Base-by-base conservation (phyloP, 2,888 invertebrate species). In the Marasmarcha lunaedactyla region DNA sequence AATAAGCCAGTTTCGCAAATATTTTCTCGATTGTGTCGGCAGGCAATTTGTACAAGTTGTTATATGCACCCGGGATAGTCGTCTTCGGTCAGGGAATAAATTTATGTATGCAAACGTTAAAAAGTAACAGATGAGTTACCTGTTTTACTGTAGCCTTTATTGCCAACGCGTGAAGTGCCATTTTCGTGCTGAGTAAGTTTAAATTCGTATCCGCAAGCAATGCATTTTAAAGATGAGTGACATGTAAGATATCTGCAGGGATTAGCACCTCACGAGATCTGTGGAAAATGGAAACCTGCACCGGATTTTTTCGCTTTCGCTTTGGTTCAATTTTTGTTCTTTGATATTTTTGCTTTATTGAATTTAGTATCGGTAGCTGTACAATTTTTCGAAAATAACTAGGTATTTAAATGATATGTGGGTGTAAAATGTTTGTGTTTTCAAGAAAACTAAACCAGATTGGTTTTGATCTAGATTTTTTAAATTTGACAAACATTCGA, bases 221-320 rank as follows among this genome's bases (percentile, higher is more conserved):
- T 62, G 61, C 57, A 55, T 44, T 51, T 47, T 47, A 46, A 51
- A 52, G n/a, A 50, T 64, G 57, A 63, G 54, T 63, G 63, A 62
- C 57, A 57, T 58, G 49, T 41, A 54, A 54, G 52, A 51, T 53
- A 54, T 47, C 53, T 50, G 10, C 30, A 4, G 57, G 57, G 59
- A 67, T 66, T 64, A 64, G 65, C 63, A 60, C 55, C 55, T 52
- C 46, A 48, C 52, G 43, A 59, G 64, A 63, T 62, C 64, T 63
- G 63, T 59, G n/a, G n/a, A n/a, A n/a, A 63, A 64, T 65, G 62
- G 57, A 55, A 50, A 52, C 49, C 48, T 7, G 27, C 2, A 37
- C 14, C 27, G 27, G 13, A 27, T 13, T 4, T 36, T 36, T 11
- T 25, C 26, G 14, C 27, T 37, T 20, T 7, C 3, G 7, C n/a